Evolutionary conservation across 2,113 vertebrate genomes (phyloP).

Genomic region (Gnathonemus echidnorhynchus): DNA sequence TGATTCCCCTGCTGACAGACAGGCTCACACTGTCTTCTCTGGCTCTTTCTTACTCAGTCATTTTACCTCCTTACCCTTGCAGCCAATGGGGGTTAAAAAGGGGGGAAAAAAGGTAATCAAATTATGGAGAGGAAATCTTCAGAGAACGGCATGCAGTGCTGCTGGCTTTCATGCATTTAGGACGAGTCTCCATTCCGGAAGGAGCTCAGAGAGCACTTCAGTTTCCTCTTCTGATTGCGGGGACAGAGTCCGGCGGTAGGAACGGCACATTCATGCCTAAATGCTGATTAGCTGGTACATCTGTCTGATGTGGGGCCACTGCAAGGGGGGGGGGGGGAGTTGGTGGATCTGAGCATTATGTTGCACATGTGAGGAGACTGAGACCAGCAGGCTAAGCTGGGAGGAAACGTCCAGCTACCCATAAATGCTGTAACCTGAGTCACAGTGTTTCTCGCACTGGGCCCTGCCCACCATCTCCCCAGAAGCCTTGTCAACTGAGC

Average conservation of each 20-base stretch:
- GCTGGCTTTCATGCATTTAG: background rate
- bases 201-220: background rate
- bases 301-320: background rate
- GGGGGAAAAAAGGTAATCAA: background rate
- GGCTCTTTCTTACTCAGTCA: background rate
- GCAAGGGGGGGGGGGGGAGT: background rate
- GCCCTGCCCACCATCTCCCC: background rate
- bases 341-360: background rate
- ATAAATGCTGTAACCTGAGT: background rate
- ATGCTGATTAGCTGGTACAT: background rate
- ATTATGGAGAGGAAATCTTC: background rate
- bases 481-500: background rate
- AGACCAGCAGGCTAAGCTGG: background rate
- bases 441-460: background rate
- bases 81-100: background rate
- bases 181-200: background rate
- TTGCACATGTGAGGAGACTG: background rate
- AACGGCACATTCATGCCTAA: constrained; percentile 3
- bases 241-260: background rate
- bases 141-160: background rate
- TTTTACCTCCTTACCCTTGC: background rate
- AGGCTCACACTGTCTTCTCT: background rate
- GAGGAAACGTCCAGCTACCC: background rate
- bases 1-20: constrained; percentile 1
- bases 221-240: constrained; percentile 3